Percentiles rank a stretch among this genome's conserved stretches.
Evolutionary conservation across 2,113 vertebrate genomes (phyloP).

Genomic region (Nothoprocta pentlandii): DNA sequence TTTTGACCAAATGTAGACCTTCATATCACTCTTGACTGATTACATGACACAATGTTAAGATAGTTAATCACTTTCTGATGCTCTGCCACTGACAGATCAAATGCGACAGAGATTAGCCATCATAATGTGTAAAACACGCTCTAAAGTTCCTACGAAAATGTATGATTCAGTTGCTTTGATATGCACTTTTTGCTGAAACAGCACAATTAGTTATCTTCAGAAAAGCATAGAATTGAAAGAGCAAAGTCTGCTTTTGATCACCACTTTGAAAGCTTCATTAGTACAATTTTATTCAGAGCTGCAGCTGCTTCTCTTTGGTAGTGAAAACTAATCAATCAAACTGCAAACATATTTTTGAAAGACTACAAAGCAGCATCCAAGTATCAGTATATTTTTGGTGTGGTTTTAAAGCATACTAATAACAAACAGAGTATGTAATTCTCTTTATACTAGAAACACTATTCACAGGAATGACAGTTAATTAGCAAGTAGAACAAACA

Average conservation of each 20-base stretch:
- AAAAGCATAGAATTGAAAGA: constrained; percentile 68
- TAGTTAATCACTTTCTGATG: constrained; percentile 52
- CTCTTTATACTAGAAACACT: constrained; percentile 48
- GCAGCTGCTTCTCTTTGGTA: constrained; percentile 70
- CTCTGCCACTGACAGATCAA: constrained; percentile 43
- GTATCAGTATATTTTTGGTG: constrained; percentile 58
- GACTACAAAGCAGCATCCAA: constrained; percentile 60
- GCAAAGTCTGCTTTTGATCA: constrained; percentile 71
- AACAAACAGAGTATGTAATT: constrained; percentile 51
- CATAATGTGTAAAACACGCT: constrained; percentile 21
- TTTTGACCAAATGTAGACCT: constrained; percentile 30
- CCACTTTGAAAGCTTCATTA: constrained; percentile 75
- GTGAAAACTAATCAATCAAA: constrained; percentile 72
- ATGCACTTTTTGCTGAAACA: constrained; percentile 71
- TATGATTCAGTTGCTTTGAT: constrained; percentile 69
- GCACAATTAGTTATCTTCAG: constrained; percentile 70
- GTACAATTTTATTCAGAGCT: constrained; percentile 61
- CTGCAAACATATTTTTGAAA: constrained; percentile 50
- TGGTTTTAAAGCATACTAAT: constrained; percentile 55
- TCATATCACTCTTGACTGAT: constrained; percentile 6
- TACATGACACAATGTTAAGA: constrained; percentile 48
- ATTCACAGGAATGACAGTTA: constrained; percentile 47
- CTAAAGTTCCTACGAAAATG: constrained; percentile 37
- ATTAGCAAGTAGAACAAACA: constrained; percentile 41
- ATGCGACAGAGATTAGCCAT: constrained; percentile 43